Evolutionary conservation across 2,797 vertebrate genomes (phyloP), one percentile per base, ranked within the genome.

Genomic region (Channallabes apus): DNA sequence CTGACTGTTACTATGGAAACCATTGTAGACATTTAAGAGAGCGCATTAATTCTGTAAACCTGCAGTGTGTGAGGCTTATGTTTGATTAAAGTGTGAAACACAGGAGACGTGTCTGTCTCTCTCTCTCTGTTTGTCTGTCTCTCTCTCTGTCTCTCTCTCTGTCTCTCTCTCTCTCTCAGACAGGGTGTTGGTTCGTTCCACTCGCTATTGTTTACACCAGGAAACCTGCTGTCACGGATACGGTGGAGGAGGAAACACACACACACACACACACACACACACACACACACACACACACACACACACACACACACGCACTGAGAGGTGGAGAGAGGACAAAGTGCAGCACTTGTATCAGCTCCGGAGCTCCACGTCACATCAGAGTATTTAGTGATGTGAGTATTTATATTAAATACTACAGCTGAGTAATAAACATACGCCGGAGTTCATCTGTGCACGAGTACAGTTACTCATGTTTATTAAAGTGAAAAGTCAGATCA

Each of bases 191-290:
- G 82, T 73, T 61, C 90, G 91, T 92, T 92, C 92, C 91, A 89
- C 85, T 72, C 83, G 56, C 91, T 84, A 84, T 90, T 92, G 91
- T 92, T 90, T 89, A 15, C 84, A 83, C 56, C 82, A 90, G 92
- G 91, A 91, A 91, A 88, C 86, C 90, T 87, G 87, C 90, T 85
- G 84, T 72, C 89, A 88, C n/a, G 54, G 75, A 78, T 85, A 67
- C 89, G 86, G 81, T 61, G 59, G 77, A 67, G 86, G 82, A 65
- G 32, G 71, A 85, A 85, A 83, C 84, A 69, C 73, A 64, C 64
- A 71, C 72, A 67, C 71, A 83, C 76, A 62, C 78, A 80, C 56
- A 86, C 51, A 58, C 75, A 51, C 69, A 72, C 69, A 72, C 65
- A 69, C 69, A 71, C 38, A 51, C 69, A 72, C 69, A 72, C 65